Conservation (phyloP, 2,797 vertebrate genomes). For the Dendrocincla tyrannina region DNA sequence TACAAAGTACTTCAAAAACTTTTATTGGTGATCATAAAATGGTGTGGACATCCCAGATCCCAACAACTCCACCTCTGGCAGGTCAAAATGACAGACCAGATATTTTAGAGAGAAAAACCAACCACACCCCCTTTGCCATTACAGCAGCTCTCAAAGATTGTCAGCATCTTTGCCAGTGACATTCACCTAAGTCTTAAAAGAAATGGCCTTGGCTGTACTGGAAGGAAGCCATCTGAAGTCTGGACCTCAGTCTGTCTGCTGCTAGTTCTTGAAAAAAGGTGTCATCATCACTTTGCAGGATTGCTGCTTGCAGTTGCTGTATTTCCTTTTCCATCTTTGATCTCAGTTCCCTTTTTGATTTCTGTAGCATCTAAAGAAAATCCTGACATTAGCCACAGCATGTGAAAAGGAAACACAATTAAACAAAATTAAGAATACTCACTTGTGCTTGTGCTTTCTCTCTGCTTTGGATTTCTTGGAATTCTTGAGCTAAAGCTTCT, state of each 20-base stretch:
- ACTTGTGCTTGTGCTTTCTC: constrained; percentile 91
- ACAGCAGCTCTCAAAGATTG: background rate
- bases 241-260: constrained; percentile 83
- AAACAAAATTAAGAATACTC: background rate
- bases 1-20: background rate
- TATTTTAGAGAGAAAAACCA: background rate
- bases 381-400: background rate
- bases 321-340: constrained; percentile 93
- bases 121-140: background rate
- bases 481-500: constrained; percentile 87
- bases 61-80: background rate
- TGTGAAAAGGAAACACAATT: background rate
- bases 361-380: constrained; percentile 83
- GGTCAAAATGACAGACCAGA: background rate
- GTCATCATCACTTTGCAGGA: constrained; percentile 85
- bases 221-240: constrained; percentile 89
- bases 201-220: constrained; percentile 82
- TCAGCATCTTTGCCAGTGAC: background rate
- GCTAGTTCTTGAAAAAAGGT: constrained; percentile 88
- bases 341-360: constrained; percentile 88
- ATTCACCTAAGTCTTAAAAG: constrained; percentile 47
- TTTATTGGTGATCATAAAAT: constrained; percentile 18
- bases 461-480: constrained; percentile 84
- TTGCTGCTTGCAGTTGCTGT: constrained; percentile 85
- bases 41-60: background rate